Evolutionary conservation across 2,113 vertebrate genomes (phyloP).

Genomic region (Centropus bengalensis): DNA sequence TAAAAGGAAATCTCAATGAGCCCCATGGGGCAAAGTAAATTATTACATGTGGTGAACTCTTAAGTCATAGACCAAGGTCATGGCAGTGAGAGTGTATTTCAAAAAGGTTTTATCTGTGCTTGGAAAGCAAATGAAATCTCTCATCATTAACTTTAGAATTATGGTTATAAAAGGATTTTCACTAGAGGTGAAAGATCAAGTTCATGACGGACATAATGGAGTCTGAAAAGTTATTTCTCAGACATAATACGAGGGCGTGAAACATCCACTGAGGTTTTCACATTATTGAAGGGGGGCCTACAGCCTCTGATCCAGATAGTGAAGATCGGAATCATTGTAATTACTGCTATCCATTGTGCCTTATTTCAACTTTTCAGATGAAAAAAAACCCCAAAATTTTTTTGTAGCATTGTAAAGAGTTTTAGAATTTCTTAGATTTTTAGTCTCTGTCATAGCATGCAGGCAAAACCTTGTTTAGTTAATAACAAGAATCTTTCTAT

Average conservation of each 20-base stretch:
- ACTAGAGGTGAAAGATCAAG: slow-evolving; percentile 79
- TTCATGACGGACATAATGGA: slow-evolving; percentile 68
- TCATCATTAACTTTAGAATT: slow-evolving; percentile 77
- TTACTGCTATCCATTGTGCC: neutral
- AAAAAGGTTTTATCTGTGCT: slow-evolving; percentile 76
- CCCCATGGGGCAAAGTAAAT: slow-evolving; percentile 72
- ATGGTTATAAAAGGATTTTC: slow-evolving; percentile 70
- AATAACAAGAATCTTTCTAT: neutral
- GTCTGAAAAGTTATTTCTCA: slow-evolving; percentile 68
- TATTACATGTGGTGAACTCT: slow-evolving; percentile 75
- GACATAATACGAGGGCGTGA: slow-evolving; percentile 41
- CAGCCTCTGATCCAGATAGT: slow-evolving; percentile 4
- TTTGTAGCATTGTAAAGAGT: neutral
- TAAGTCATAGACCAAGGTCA: slow-evolving; percentile 77
- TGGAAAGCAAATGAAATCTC: slow-evolving; percentile 78
- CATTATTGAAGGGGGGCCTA: slow-evolving; percentile 21
- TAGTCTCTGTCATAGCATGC: neutral
- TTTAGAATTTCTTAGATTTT: neutral
- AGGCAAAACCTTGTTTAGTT: neutral
- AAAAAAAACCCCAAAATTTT: too few species aligned
- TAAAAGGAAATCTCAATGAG: slow-evolving; percentile 68
- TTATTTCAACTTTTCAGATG: neutral
- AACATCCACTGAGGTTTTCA: slow-evolving; percentile 46
- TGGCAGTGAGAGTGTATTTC: slow-evolving; percentile 70
- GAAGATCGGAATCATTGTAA: slow-evolving; percentile 53